Base-by-base conservation (phyloP, 30 jellyfish, hydroid and myxozoan species). In the Mastigias papua region DNA sequence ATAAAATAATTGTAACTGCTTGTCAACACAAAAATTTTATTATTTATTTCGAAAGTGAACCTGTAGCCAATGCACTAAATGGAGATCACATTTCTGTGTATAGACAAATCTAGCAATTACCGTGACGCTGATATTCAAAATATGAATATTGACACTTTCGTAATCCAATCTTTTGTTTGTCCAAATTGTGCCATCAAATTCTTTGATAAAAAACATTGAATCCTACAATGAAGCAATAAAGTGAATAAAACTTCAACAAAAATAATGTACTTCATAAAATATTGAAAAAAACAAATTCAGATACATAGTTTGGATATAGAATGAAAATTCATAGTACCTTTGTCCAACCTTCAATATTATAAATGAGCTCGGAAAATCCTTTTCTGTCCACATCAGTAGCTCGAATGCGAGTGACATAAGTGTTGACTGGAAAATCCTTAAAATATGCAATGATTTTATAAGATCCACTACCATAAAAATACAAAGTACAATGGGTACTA, bases 331-430 rank as follows among this genome's bases (percentile, higher is more conserved):
- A n/a, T n/a, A n/a, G n/a, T n/a, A 85, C 94, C 94, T 85, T 73
- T 21, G 72, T 74, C 94, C 94, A 85, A 25, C 88, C 94, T 73
- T 72, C 73, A 46, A 85, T 85, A 77, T 60, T 60, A 68, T 85
- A 85, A 20, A 85, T 85, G 58, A 85, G 78, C 34, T 85, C 94
- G 3, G 94, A 85, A 28, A 30, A 67, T 23, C 94, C 94, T 49
- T 88, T 88, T 35, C 77, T 42, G 62, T 89, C 97, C 30, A 79
- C 80, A 54, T 89, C 97, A 27, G 92, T 54, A 15, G 97, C 97
- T 27, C 76, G 77, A 62, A 79, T 70, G 20, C 76, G 86, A n/a
- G 93, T 79, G 72, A 89, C 97, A 87, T 26, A 89, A 54, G 97
- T 89, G 34, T 80, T 76, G 63, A 80, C 62, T 3, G 97, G 92